Percentiles rank a stretch among this genome's conserved stretches.
These are phyloP conservation scores for Herpetotheres cachinnans DNA, from an alignment of 2,113 vertebrate genomes.

Conservation along the genomic window DNA sequence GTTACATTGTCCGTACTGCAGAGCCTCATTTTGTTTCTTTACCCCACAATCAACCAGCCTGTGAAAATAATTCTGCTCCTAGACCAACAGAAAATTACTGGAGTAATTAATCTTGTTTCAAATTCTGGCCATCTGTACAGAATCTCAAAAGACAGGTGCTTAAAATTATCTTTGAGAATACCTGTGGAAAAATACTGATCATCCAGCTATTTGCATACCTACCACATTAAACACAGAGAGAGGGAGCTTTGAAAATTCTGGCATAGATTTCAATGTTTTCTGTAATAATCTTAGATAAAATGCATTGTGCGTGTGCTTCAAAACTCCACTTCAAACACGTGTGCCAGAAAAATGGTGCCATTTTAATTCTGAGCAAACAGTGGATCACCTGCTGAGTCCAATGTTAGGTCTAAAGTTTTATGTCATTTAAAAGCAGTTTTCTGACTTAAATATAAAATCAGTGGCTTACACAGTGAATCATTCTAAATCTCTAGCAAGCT, in stretches of 20 bases:
- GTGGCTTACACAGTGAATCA: slow-evolving; percentile 74
- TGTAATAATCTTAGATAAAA: slow-evolving; percentile 53
- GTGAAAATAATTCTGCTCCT: not conserved
- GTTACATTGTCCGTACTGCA: not conserved
- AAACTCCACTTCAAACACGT: slow-evolving; percentile 56
- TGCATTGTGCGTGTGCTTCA: slow-evolving; percentile 33
- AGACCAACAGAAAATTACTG: slow-evolving; percentile 12
- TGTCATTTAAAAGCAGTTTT: slow-evolving; percentile 74
- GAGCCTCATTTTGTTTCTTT: not conserved
- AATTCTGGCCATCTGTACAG: slow-evolving; percentile 41
- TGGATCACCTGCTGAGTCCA: slow-evolving; percentile 71
- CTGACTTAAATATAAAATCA: slow-evolving; percentile 77
- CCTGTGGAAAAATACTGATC: slow-evolving; percentile 45
- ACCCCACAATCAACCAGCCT: not conserved
- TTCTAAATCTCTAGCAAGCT: slow-evolving; percentile 79
- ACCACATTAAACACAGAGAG: not conserved
- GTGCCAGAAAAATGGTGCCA: slow-evolving; percentile 48
- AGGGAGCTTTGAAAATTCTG: slow-evolving; percentile 33
- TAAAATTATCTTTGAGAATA: slow-evolving; percentile 54
- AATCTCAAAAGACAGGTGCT: slow-evolving; percentile 47
- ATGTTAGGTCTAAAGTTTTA: slow-evolving; percentile 70
- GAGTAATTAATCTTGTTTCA: slow-evolving; percentile 48
- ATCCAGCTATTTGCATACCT: slow-evolving; percentile 31
- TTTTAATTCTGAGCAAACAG: slow-evolving; percentile 68
- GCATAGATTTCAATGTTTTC: slow-evolving; percentile 29